Percentiles rank a stretch among this genome's conserved stretches.
Conservation (phyloP, 2,797 vertebrate genomes). For the Pipistrellus nathusii region DNA sequence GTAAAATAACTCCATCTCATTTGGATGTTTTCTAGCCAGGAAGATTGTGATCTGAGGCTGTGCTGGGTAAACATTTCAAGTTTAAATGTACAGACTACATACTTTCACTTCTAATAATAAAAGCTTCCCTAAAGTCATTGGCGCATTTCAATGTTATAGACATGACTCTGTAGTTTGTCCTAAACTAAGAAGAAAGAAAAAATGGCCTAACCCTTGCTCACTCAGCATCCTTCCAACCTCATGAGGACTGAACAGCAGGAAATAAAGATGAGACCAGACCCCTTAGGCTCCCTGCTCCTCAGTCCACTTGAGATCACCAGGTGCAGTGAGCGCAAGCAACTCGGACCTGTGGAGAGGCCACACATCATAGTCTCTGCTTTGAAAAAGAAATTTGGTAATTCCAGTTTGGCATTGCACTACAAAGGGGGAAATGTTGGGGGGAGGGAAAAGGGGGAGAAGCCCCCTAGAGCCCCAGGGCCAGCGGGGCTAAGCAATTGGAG, state of each 20-base stretch:
- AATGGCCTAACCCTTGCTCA: slow-evolving; percentile 21
- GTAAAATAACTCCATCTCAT: neutral
- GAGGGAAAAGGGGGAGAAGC: neutral
- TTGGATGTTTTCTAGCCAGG: neutral
- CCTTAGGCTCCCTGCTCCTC: fast-evolving
- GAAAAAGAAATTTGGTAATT: neutral
- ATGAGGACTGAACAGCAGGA: neutral
- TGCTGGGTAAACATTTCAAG: neutral
- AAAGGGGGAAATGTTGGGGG: neutral
- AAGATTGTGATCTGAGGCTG: fast-evolving
- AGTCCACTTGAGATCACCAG: fast-evolving
- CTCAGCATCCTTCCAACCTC: slow-evolving; percentile 34
- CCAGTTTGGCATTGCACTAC: slow-evolving; percentile 22
- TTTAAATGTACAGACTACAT: slow-evolving; percentile 56
- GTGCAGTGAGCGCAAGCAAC: fast-evolving
- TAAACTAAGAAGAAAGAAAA: slow-evolving; percentile 68
- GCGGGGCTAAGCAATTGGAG: too few species aligned
- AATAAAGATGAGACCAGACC: slow-evolving; percentile 24
- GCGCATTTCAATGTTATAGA: slow-evolving; percentile 75
- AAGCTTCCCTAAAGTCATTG: slow-evolving; percentile 77
- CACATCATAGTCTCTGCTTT: fast-evolving
- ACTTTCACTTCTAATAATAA: slow-evolving; percentile 52
- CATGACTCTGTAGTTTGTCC: slow-evolving; percentile 70
- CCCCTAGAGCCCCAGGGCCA: neutral
- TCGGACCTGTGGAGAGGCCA: neutral